Evolutionary conservation across 2,888 invertebrate species (phyloP).

Genomic region (Andrena bucephala): DNA sequence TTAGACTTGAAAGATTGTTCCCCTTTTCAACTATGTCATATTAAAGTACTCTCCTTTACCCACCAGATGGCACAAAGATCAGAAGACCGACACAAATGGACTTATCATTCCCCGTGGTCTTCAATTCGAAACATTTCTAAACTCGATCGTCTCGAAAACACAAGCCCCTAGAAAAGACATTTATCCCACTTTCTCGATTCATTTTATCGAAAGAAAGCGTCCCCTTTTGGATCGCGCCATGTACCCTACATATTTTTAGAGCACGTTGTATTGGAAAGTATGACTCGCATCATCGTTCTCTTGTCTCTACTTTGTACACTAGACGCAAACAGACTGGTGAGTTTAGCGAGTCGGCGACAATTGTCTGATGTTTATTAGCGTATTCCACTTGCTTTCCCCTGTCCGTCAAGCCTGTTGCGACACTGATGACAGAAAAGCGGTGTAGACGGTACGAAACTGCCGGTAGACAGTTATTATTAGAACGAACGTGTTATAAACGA

Average conservation of each 20-base stretch:
- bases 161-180: no score
- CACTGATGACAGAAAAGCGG: conserved; percentile 12
- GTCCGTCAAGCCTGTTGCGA: conserved; percentile 30
- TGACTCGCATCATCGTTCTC: not conserved
- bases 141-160: no score
- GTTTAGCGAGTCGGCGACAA: conserved; percentile 42
- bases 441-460: conserved; percentile 18
- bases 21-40: no score
- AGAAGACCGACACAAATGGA: no score
- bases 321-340: not conserved
- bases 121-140: no score
- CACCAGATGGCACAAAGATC: no score
- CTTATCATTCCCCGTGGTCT: no score
- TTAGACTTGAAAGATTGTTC: no score
- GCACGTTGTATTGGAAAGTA: not conserved
- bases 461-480: conserved; percentile 60
- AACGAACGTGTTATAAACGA: conserved; percentile 51
- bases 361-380: conserved; percentile 38
- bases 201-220: not conserved
- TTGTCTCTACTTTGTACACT: not conserved
- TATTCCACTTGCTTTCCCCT: conserved; percentile 23
- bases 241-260: not conserved
- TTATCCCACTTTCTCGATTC: no score
- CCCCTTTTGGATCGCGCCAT: not conserved
- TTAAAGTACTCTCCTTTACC: no score